Conservation (phyloP, 2,888 invertebrate genomes). For the Platycheirus rosarum region DNA sequence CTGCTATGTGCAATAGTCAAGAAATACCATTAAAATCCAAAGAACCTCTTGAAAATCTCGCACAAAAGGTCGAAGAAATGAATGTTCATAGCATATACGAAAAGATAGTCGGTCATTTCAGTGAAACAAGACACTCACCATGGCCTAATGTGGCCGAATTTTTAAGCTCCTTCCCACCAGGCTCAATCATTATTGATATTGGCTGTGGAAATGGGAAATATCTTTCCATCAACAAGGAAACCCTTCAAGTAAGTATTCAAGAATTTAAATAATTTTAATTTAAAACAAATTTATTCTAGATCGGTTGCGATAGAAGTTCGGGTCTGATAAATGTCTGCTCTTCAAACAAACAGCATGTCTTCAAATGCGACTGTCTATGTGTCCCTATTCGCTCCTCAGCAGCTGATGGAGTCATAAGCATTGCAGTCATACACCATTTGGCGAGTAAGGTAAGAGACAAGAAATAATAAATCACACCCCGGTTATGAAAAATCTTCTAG, state of each 20-base stretch:
- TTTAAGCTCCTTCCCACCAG: conserved; percentile 86
- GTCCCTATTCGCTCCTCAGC: conserved; percentile 87
- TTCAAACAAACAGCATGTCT: conserved; percentile 86
- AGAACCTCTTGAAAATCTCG: conserved; percentile 82
- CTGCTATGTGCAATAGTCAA: conserved; percentile 87
- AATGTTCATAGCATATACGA: conserved; percentile 96
- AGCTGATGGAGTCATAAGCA: conserved; percentile 94
- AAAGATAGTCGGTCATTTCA: conserved; percentile 96
- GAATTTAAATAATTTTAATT: too few relatives aligned
- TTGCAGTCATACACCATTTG: conserved; percentile 98
- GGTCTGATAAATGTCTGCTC: conserved; percentile 87
- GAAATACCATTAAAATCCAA: conserved; percentile 55
- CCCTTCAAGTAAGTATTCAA: conserved; percentile 52
- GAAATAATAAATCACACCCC: too few relatives aligned
- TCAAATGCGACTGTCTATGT: conserved; percentile 89
- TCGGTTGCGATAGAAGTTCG: conserved; percentile 92
- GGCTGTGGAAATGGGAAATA: conserved; percentile 99
- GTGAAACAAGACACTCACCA: conserved; percentile 94
- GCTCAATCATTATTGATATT: conserved; percentile 92
- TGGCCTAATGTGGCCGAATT: conserved; percentile 97
- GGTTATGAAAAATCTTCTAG: conserved; percentile 79
- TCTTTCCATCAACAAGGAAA: conserved; percentile 82
- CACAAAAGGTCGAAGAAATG: conserved; percentile 87
- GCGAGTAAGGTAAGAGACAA: conserved; percentile 86
- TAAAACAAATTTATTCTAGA: conserved; percentile 80